These are phyloP conservation scores for Drosophila yakuba DNA, from an alignment of 1,140 invertebrate species.

Conservation along the genomic window DNA sequence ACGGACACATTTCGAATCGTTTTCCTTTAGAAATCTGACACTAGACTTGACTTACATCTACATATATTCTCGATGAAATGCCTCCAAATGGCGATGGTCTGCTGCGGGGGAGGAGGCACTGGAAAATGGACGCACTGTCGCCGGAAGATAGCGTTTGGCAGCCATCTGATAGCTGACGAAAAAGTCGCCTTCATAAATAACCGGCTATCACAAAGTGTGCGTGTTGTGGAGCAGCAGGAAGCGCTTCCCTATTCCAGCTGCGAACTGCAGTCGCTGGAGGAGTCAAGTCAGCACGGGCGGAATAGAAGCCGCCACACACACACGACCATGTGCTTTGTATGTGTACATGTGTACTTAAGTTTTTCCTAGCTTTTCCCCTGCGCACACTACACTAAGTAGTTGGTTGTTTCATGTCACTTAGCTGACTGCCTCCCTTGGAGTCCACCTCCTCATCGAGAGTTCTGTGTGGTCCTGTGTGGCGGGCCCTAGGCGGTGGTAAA, in stretches of 20 bases:
- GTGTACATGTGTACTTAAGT: background rate
- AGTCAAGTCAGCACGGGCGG: constrained; percentile 1
- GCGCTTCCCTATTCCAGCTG: constrained; percentile 21
- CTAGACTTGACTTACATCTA: too few relatives aligned
- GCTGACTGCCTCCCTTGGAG: constrained; percentile 6
- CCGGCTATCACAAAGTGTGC: constrained; percentile 25
- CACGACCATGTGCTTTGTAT: background rate
- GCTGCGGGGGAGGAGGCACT: background rate
- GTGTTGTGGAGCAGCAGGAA: constrained; percentile 32
- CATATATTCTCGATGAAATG: background rate
- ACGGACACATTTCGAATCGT: constrained; percentile 30
- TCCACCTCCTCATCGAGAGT: background rate
- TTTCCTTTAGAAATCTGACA: background rate
- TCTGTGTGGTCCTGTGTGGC: background rate
- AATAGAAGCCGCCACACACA: background rate
- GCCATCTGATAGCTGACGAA: constrained; percentile 64
- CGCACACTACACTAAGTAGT: constrained; percentile 21
- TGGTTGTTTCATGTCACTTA: constrained; percentile 60
- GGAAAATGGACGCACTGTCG: constrained; percentile 11
- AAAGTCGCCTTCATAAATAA: constrained; percentile 64
- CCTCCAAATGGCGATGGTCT: background rate
- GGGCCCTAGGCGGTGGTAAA: background rate
- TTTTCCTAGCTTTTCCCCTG: background rate
- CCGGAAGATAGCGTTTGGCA: constrained; percentile 31
- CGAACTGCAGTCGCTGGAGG: constrained; percentile 12